A percentile compares a stretch with the other conserved stretches of the same genome.
Evolutionary conservation across 1,140 invertebrate species (phyloP).

Genomic region (Sweltsa coloradensis): DNA sequence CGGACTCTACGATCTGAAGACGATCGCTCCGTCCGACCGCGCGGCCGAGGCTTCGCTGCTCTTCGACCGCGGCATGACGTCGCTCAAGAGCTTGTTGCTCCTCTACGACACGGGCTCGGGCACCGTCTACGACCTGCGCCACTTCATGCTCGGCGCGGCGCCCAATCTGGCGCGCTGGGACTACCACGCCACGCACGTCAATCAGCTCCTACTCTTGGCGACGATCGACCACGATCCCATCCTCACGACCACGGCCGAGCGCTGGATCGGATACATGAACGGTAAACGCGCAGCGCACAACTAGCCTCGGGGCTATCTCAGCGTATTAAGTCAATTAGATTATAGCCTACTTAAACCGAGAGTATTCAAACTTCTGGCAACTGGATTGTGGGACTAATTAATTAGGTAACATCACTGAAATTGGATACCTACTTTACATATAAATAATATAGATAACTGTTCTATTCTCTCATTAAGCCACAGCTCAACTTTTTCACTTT

Average conservation of each 20-base stretch:
- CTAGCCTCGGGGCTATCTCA: slow-evolving; percentile 43
- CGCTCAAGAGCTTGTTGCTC: slow-evolving; percentile 78
- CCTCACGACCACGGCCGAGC: slow-evolving; percentile 69
- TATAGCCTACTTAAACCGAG: no score
- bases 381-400: no score
- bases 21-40: slow-evolving; percentile 38
- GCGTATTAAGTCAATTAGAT: no score
- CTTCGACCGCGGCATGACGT: slow-evolving; percentile 76
- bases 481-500: no score
- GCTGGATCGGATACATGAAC: slow-evolving; percentile 94
- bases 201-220: slow-evolving; percentile 81
- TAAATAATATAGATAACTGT: no score
- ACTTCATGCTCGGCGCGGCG: slow-evolving; percentile 75
- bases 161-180: slow-evolving; percentile 93
- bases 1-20: slow-evolving; percentile 85
- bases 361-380: no score
- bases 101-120: slow-evolving; percentile 93
- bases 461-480: no score
- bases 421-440: no score
- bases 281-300: slow-evolving; percentile 90
- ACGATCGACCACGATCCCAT: slow-evolving; percentile 78
- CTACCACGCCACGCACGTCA: slow-evolving; percentile 97
- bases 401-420: no score
- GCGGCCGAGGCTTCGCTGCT: slow-evolving; percentile 56
- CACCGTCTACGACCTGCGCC: slow-evolving; percentile 92